Evolutionary conservation across 2,888 invertebrate species (phyloP).

Genomic region (Megastigmus dorsalis): DNA sequence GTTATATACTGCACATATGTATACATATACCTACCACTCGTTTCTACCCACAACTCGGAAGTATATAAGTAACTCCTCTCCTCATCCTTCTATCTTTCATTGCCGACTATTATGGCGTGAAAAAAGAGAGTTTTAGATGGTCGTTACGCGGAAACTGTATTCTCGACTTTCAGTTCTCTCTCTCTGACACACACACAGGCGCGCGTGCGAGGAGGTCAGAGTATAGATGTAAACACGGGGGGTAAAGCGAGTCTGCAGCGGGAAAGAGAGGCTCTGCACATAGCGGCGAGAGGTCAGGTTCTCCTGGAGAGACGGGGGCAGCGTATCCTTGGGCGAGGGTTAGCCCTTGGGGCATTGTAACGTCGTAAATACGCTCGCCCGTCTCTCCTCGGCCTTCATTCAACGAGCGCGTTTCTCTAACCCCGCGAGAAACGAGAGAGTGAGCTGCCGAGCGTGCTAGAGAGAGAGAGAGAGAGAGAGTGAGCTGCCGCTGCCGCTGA

Average conservation of each 20-base stretch:
- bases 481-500: not conserved
- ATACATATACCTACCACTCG: too few species aligned
- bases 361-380: constrained; percentile 72
- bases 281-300: not conserved
- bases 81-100: not conserved
- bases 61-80: not conserved
- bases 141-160: constrained; percentile 9
- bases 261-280: not conserved
- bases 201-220: constrained; percentile 47
- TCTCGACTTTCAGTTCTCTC: constrained; percentile 5
- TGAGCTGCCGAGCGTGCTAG: constrained; percentile 47
- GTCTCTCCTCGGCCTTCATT: constrained; percentile 57
- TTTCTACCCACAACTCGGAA: too few species aligned
- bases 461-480: too few species aligned
- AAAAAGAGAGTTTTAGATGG: constrained; percentile 44
- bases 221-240: constrained; percentile 57
- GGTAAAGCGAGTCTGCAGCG: constrained; percentile 48
- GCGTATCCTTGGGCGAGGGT: constrained; percentile 48
- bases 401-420: constrained; percentile 3
- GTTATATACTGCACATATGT: too few species aligned
- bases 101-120: constrained; percentile 27
- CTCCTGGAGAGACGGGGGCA: constrained; percentile 7
- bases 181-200: too few species aligned
- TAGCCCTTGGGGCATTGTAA: constrained; percentile 74
- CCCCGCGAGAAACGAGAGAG: constrained; percentile 58